Percentiles rank a stretch among this genome's conserved stretches.
phyloP scores from a whole-genome alignment of 2,888 invertebrate species.

The Drosophila anomalata region DNA sequence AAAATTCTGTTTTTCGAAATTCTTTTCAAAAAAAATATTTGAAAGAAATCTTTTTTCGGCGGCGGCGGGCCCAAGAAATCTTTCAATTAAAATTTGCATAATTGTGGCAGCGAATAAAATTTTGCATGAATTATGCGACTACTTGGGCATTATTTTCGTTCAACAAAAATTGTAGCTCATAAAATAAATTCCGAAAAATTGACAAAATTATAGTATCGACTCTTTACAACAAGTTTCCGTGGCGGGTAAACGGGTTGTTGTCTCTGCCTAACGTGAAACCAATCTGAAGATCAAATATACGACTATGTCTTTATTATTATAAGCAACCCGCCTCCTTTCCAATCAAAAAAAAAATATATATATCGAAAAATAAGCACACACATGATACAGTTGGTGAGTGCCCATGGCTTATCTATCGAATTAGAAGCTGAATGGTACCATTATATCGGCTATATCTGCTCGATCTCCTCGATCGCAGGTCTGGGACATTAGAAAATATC shows the following conservation, averaged over 20 bases:
- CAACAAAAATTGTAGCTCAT: constrained; percentile 69
- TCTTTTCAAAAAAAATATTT: constrained; percentile 49
- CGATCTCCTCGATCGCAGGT: constrained; percentile 30
- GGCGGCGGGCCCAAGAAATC: constrained; percentile 52
- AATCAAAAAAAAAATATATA: constrained; percentile 19
- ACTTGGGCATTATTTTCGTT: constrained; percentile 71
- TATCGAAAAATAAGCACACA: constrained; percentile 1
- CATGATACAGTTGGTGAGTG: constrained; percentile 32
- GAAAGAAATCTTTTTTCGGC: constrained; percentile 35
- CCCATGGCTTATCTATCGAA: constrained; percentile 66
- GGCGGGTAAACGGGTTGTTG: constrained; percentile 62
- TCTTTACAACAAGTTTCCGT: constrained; percentile 57
- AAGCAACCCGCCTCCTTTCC: constrained; percentile 46
- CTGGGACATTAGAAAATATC: constrained; percentile 55
- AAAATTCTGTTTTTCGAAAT: constrained; percentile 52
- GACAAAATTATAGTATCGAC: constrained; percentile 73
- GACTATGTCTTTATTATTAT: constrained; percentile 74
- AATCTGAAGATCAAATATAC: constrained; percentile 70
- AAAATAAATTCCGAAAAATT: constrained; percentile 77
- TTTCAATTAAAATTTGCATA: constrained; percentile 79
- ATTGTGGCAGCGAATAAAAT: constrained; percentile 67
- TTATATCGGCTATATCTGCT: constrained; percentile 40
- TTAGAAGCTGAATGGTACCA: constrained; percentile 70
- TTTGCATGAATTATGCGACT: constrained; percentile 79
- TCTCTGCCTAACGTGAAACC: constrained; percentile 67